These are phyloP conservation scores for Callipepla squamata DNA, from an alignment of 2,113 vertebrate genomes.

Conservation along the genomic window DNA sequence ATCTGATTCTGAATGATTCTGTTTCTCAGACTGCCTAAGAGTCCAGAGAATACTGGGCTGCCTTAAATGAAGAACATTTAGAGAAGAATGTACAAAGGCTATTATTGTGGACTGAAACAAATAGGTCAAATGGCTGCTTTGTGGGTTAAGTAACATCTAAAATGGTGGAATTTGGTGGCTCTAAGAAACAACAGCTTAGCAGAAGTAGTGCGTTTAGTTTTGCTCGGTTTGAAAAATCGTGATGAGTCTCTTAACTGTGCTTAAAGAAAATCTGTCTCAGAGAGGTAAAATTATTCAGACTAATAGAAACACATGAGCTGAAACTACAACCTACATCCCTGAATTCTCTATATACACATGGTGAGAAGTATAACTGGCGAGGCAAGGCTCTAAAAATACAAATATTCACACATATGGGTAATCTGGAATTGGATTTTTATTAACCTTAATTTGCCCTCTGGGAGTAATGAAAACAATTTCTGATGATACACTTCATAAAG, in stretches of 20 bases:
- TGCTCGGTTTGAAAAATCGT: neutral
- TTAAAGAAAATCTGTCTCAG: neutral
- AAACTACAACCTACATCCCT: neutral
- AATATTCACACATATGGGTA: neutral
- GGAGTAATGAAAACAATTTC: conserved; percentile 44
- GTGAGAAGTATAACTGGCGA: neutral
- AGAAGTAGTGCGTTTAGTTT: neutral
- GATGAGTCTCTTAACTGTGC: neutral
- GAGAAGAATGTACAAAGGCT: neutral
- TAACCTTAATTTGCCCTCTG: conserved; percentile 51
- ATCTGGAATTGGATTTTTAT: conserved; percentile 47
- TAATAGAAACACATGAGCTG: neutral
- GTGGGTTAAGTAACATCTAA: neutral
- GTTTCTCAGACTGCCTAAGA: neutral
- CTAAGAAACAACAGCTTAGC: neutral
- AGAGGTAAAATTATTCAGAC: neutral
- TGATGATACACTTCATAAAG: conserved; percentile 43
- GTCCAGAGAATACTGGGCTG: neutral
- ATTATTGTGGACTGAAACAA: neutral
- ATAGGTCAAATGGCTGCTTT: neutral
- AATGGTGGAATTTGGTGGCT: neutral
- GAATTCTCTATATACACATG: neutral
- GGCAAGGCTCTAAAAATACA: conserved; percentile 29
- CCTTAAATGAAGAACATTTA: neutral
- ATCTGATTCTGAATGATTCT: neutral